Evolutionary conservation across 2,113 vertebrate species (phyloP).

Genomic region (Colinus virginianus): DNA sequence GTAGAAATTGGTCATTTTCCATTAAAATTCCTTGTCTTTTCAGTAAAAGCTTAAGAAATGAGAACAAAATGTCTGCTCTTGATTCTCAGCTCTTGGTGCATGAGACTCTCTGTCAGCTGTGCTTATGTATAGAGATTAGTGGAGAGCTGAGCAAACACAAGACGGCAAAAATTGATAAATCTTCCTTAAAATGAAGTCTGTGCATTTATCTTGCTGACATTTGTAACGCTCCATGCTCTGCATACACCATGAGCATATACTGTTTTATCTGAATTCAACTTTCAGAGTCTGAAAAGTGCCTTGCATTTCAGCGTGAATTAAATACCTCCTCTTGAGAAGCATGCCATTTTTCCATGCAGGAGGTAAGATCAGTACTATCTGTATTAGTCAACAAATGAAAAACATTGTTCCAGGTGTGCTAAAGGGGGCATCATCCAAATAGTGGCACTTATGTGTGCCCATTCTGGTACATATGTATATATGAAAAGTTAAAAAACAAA

Average conservation of each 20-base stretch:
- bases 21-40: background rate
- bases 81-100: background rate
- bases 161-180: background rate
- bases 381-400: background rate
- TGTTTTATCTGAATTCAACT: background rate
- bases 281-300: background rate
- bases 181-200: background rate
- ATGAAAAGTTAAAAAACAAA: background rate
- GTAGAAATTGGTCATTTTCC: background rate
- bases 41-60: background rate
- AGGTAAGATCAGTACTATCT: background rate
- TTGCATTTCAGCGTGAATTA: background rate
- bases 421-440: background rate
- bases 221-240: background rate
- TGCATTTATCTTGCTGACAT: background rate
- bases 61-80: background rate
- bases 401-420: background rate
- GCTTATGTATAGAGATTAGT: background rate
- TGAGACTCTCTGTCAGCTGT: background rate
- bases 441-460: accelerated
- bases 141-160: background rate
- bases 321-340: background rate
- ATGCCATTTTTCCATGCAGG: background rate
- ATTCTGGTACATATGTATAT: background rate
- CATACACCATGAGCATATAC: background rate